These are phyloP conservation scores for Eledona agricola DNA, from an alignment of 2,888 invertebrate genomes.

Conservation along the genomic window DNA sequence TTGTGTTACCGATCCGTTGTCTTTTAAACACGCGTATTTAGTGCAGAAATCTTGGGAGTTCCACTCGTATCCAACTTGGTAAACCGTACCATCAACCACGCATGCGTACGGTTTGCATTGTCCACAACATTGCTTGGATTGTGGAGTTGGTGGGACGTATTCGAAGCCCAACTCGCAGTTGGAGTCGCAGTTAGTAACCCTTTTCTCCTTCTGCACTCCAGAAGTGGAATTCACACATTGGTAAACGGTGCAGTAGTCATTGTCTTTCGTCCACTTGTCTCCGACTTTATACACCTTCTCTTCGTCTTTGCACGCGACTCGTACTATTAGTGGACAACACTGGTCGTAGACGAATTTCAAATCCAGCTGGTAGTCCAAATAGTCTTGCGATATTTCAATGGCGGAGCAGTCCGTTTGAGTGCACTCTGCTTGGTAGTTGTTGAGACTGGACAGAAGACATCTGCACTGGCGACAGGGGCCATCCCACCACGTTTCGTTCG, in stretches of 20 bases:
- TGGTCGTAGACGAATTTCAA: slow-evolving; percentile 65
- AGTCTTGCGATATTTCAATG: slow-evolving; percentile 60
- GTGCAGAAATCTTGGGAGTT: slow-evolving; percentile 70
- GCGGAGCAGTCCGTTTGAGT: slow-evolving; percentile 65
- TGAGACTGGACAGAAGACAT: slow-evolving; percentile 62
- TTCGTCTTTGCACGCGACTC: slow-evolving; percentile 68
- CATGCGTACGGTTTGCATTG: slow-evolving; percentile 68
- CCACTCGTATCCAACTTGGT: slow-evolving; percentile 68
- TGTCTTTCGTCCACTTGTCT: slow-evolving; percentile 67
- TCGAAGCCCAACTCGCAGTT: slow-evolving; percentile 66
- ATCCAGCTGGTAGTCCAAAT: slow-evolving; percentile 67
- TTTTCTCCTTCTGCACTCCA: slow-evolving; percentile 66
- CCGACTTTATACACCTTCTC: slow-evolving; percentile 63
- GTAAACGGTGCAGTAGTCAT: slow-evolving; percentile 67
- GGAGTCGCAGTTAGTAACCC: slow-evolving; percentile 66
- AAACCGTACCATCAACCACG: slow-evolving; percentile 64
- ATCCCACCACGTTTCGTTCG: slow-evolving; percentile 72
- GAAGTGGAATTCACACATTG: slow-evolving; percentile 65
- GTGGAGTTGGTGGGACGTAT: slow-evolving; percentile 60
- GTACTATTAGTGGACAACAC: slow-evolving; percentile 71
- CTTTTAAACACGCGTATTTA: slow-evolving; percentile 67
- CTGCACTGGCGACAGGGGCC: slow-evolving; percentile 75
- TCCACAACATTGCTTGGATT: slow-evolving; percentile 70
- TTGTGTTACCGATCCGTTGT: slow-evolving; percentile 64
- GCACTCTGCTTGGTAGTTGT: slow-evolving; percentile 63